These are phyloP conservation scores for Pristionchus entomophagus DNA, from an alignment of 2,888 invertebrate genomes.

Conservation along the genomic window DNA sequence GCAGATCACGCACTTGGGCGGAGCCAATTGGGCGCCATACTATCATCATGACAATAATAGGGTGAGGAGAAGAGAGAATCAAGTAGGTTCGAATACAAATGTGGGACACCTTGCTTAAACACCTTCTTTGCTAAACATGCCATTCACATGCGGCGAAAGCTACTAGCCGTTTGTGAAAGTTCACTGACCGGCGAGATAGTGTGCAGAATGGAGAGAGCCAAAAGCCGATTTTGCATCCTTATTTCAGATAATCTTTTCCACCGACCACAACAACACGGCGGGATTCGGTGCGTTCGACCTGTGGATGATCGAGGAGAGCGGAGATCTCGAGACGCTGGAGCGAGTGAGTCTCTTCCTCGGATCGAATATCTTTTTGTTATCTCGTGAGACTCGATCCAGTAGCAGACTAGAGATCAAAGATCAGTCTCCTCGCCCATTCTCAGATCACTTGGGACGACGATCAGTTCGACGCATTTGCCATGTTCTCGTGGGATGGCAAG, in stretches of 20 bases:
- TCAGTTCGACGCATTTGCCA: constrained; percentile 72
- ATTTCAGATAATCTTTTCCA: constrained; percentile 58
- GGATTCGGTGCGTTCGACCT: constrained; percentile 71
- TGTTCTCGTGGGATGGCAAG: constrained; percentile 70
- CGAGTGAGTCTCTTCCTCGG: constrained; percentile 48
- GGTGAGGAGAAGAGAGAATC: constrained; percentile 37
- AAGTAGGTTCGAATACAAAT: too few species aligned
- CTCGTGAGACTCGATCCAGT: too few species aligned
- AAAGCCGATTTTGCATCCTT: too few species aligned
- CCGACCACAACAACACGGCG: constrained; percentile 53
- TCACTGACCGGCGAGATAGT: too few species aligned
- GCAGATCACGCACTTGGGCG: constrained; percentile 67
- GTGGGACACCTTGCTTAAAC: too few species aligned
- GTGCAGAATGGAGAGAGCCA: too few species aligned
- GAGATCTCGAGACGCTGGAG: constrained; percentile 57
- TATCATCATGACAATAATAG: constrained; percentile 68
- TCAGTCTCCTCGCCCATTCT: not conserved
- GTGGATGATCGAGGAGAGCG: constrained; percentile 68
- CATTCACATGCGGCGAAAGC: too few species aligned
- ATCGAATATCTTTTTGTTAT: too few species aligned
- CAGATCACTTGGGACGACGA: constrained; percentile 65
- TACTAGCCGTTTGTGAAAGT: too few species aligned
- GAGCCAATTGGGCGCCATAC: constrained; percentile 74
- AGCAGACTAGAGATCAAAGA: not conserved
- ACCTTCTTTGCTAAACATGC: too few species aligned